A percentile compares a stretch with the other conserved stretches of the same genome.
Conservation (phyloP, 2,888 invertebrate genomes). For the Sesamia inferens region DNA sequence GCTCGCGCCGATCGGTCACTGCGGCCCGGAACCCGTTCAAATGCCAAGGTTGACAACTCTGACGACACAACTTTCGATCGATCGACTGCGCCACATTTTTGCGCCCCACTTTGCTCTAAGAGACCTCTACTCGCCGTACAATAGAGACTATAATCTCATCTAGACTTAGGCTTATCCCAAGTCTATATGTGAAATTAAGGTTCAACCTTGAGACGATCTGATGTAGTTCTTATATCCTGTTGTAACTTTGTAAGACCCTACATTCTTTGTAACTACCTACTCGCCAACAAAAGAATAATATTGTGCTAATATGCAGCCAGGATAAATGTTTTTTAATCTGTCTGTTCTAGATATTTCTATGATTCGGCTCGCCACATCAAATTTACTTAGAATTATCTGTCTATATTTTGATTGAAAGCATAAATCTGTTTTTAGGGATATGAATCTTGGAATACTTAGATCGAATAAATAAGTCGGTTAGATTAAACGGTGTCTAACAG, state of each 20-base stretch:
- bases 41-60: constrained; percentile 90
- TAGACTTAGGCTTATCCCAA: background rate
- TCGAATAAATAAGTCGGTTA: constrained; percentile 29
- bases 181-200: constrained; percentile 35
- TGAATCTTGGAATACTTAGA: background rate
- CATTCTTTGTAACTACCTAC: constrained; percentile 25
- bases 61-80: constrained; percentile 89
- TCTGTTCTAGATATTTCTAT: constrained; percentile 15
- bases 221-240: constrained; percentile 40
- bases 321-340: constrained; percentile 24
- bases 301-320: constrained; percentile 14
- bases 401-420: background rate
- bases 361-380: constrained; percentile 31
- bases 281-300: constrained; percentile 28
- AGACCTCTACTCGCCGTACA: constrained; percentile 43
- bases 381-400: constrained; percentile 4
- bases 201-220: constrained; percentile 34
- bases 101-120: constrained; percentile 79
- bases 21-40: constrained; percentile 87
- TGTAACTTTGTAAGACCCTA: constrained; percentile 27
- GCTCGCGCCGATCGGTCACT: constrained; percentile 77
- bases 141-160: constrained; percentile 30
- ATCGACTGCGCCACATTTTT: constrained; percentile 87
- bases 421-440: background rate
- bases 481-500: constrained; percentile 63